phyloP scores from a whole-genome alignment of 53 echinoderm and acorn worm genomes.

The Luidia sarsii region DNA sequence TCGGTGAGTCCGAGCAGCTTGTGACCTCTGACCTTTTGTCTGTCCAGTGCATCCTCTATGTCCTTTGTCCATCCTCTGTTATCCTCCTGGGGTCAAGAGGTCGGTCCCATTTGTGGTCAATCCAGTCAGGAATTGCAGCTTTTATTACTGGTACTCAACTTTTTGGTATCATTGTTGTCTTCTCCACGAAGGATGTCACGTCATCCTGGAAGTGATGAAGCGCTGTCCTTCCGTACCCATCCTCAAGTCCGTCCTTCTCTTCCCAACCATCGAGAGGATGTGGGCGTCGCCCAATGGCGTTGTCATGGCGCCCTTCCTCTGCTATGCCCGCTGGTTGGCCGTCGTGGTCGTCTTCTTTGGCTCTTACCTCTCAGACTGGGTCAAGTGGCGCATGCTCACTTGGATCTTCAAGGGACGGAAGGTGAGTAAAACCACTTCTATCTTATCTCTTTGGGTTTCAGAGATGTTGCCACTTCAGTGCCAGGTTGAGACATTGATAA shows the following conservation, averaged over 20 bases:
- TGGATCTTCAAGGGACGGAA: slow-evolving; percentile 68
- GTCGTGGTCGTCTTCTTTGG: slow-evolving; percentile 39
- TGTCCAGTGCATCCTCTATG: neutral
- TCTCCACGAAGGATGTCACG: slow-evolving; percentile 85
- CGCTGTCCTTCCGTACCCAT: slow-evolving; percentile 72
- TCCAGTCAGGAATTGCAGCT: too few relatives aligned
- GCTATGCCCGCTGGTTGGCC: slow-evolving; percentile 71
- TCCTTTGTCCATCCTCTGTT: neutral
- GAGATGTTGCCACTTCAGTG: neutral
- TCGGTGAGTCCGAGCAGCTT: slow-evolving; percentile 77
- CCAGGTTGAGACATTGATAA: too few relatives aligned
- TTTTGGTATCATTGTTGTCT: too few relatives aligned
- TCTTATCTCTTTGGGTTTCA: neutral
- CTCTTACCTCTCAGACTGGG: slow-evolving; percentile 72
- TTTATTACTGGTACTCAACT: too few relatives aligned
- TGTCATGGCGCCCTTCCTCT: slow-evolving; percentile 45
- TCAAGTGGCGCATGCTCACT: slow-evolving; percentile 68
- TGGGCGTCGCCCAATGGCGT: slow-evolving; percentile 77
- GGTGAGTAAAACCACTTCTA: slow-evolving; percentile 20
- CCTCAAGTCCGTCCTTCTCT: slow-evolving; percentile 79
- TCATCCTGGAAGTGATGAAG: slow-evolving; percentile 85
- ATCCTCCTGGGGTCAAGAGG: too few relatives aligned
- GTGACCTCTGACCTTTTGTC: neutral
- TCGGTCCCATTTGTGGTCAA: too few relatives aligned
- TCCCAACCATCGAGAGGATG: slow-evolving; percentile 94